A percentile compares a stretch with the other conserved stretches of the same genome.
phyloP scores from a whole-genome alignment of 2,797 vertebrate genomes.

The Protonibea diacanthus region DNA sequence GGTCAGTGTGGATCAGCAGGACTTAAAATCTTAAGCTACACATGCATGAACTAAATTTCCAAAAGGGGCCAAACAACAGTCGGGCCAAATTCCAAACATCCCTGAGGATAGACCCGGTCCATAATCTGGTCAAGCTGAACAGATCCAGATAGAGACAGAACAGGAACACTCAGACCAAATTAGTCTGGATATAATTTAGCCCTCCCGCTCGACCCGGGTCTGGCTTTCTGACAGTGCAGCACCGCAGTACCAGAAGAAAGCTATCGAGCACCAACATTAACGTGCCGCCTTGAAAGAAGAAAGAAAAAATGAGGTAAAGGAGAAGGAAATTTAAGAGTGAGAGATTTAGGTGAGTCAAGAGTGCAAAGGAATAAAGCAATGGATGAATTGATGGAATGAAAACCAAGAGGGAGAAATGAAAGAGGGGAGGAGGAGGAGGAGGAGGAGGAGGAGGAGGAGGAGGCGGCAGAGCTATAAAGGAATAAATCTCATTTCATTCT shows the following conservation, averaged over 20 bases:
- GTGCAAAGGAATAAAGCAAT: neutral
- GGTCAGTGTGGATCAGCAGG: too few relatives aligned
- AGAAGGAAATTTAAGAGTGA: neutral
- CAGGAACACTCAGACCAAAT: constrained; percentile 1
- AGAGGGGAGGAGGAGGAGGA: neutral
- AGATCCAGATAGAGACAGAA: neutral
- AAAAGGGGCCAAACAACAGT: neutral
- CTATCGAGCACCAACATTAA: neutral
- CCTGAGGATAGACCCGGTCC: neutral
- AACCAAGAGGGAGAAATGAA: constrained; percentile 17
- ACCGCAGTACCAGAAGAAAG: neutral
- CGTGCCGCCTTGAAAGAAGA: neutral
- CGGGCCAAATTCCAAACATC: neutral
- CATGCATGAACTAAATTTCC: neutral
- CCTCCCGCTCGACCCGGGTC: neutral
- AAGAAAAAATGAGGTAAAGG: neutral
- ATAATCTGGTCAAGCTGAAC: neutral
- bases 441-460: neutral
- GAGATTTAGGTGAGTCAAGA: neutral
- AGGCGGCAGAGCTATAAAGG: constrained; percentile 24
- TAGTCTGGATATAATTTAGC: constrained; percentile 6
- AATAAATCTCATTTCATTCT: constrained; percentile 73
- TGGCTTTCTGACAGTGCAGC: neutral
- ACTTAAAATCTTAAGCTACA: too few relatives aligned
- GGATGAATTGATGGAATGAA: neutral